Evolutionary conservation across 35 echinoderm and acorn worm species (phyloP).

Genomic region (Diadema setosum): DNA sequence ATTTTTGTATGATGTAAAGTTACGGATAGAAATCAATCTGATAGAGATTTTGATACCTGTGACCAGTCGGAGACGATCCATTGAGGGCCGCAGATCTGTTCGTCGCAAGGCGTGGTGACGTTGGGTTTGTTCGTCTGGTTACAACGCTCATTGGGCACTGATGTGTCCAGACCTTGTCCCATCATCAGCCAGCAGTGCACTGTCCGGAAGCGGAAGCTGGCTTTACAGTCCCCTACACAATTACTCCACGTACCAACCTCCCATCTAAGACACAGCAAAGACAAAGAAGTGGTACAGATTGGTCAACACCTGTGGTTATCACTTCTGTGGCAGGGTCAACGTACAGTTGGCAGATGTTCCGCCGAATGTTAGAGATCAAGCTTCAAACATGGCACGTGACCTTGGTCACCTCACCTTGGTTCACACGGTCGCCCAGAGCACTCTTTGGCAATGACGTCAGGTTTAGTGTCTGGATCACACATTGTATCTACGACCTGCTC

Average conservation of each 20-base stretch:
- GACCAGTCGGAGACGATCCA: conserved; percentile 53
- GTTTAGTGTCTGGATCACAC: conserved; percentile 27
- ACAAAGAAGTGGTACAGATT: not conserved
- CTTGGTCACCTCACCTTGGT: conserved; percentile 41
- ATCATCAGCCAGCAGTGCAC: conserved; percentile 57
- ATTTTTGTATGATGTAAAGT: not conserved
- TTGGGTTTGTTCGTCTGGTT: not conserved
- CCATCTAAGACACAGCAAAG: conserved; percentile 4
- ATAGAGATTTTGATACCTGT: not conserved
- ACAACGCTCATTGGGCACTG: not conserved
- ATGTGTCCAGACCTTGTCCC: conserved; percentile 39
- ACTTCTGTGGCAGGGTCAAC: too few relatives aligned
- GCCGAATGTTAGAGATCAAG: too few relatives aligned
- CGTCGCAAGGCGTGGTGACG: not conserved
- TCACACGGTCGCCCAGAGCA: conserved; percentile 40
- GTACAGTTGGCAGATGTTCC: too few relatives aligned
- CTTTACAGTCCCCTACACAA: conserved; percentile 4
- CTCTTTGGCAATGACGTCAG: conserved; percentile 19
- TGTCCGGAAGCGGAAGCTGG: conserved; percentile 19
- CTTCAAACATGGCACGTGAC: too few relatives aligned
- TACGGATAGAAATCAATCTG: not conserved
- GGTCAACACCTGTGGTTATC: too few relatives aligned
- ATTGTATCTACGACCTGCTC: conserved; percentile 17
- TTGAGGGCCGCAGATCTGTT: conserved; percentile 29
- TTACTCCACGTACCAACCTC: conserved; percentile 45